Evolutionary conservation across 1,140 invertebrate genomes (phyloP).

Genomic region (Lasioglossum baleicum): DNA sequence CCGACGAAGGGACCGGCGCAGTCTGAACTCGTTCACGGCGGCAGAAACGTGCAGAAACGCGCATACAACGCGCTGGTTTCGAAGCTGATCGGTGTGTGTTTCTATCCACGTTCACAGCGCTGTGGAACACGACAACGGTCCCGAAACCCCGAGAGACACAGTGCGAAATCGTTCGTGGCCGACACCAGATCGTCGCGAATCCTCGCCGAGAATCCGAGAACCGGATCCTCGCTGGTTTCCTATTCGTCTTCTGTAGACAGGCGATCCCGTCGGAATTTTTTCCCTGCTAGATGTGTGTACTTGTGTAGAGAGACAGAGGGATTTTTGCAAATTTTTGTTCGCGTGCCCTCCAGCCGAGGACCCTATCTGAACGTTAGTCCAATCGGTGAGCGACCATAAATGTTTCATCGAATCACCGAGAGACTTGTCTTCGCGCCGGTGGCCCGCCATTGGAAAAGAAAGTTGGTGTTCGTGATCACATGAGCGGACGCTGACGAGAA

Average conservation of each 20-base stretch:
- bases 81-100: not conserved
- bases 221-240: not conserved
- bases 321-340: too few species aligned
- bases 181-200: too few species aligned
- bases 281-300: too few species aligned
- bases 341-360: too few species aligned
- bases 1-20: constrained; percentile 57
- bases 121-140: not conserved
- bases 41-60: too few species aligned
- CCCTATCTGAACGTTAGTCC: not conserved
- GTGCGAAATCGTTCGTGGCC: not conserved
- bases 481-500: constrained; percentile 57
- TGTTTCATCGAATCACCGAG: constrained; percentile 72
- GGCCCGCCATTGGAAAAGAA: constrained; percentile 75
- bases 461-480: constrained; percentile 77
- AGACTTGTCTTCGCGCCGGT: constrained; percentile 65
- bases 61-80: not conserved
- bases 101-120: not conserved
- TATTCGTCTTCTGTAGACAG: too few species aligned
- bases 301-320: too few species aligned
- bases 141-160: not conserved
- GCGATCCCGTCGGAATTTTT: too few species aligned
- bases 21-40: constrained; percentile 54
- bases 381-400: constrained; percentile 67
- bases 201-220: not conserved